phyloP scores from a whole-genome alignment of 2,797 vertebrate genomes.

The Darevskia mixta region DNA sequence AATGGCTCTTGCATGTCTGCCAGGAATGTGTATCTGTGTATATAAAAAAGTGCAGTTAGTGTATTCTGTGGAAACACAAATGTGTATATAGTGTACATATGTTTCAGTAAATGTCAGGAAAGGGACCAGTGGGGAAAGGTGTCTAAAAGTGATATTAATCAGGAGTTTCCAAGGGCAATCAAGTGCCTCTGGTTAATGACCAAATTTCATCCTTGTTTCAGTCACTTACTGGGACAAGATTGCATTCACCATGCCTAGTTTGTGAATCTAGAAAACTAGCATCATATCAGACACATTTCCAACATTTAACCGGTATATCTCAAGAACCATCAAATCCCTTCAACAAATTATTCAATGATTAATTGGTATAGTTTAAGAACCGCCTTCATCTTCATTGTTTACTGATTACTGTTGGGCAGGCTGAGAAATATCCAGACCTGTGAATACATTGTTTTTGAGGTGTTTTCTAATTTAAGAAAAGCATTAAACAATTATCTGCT shows the following conservation, averaged over 20 bases:
- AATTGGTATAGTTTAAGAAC: not conserved
- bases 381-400: not conserved
- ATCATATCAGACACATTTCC: not conserved
- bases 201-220: not conserved
- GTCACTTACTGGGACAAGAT: not conserved
- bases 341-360: not conserved
- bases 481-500: not conserved
- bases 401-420: not conserved
- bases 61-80: not conserved
- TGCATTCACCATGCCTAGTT: not conserved
- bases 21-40: not conserved
- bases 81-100: not conserved
- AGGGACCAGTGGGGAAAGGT: not conserved
- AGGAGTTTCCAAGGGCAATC: not conserved
- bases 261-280: not conserved
- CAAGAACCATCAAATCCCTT: not conserved
- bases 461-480: not conserved
- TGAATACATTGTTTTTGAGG: not conserved
- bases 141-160: not conserved
- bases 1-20: constrained; percentile 28
- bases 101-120: not conserved
- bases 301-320: not conserved
- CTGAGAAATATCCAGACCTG: not conserved
- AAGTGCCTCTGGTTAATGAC: not conserved
- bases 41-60: too few species aligned